phyloP scores from a whole-genome alignment of 92 coral and sea anemone species.

The Epizoanthus fatuus region DNA sequence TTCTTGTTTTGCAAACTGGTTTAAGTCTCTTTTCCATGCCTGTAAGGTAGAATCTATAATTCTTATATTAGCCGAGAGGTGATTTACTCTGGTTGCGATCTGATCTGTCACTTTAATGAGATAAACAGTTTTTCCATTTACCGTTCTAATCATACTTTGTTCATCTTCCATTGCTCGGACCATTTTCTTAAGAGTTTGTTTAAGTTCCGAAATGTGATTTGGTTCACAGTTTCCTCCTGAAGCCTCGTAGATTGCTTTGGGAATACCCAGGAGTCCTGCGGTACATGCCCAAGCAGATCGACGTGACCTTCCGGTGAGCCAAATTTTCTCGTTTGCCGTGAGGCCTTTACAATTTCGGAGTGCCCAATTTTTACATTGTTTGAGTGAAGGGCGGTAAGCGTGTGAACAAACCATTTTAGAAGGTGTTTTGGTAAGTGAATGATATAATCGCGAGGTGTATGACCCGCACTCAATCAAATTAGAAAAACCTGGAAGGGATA shows the following conservation, averaged over 20 bases:
- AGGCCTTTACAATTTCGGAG: conserved; percentile 6
- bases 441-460: conserved; percentile 36
- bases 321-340: conserved; percentile 23
- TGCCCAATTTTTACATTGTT: conserved; percentile 52
- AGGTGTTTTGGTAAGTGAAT: conserved; percentile 20
- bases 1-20: too few species aligned
- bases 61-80: too few species aligned
- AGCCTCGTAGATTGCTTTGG: conserved; percentile 7
- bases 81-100: too few species aligned
- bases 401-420: conserved; percentile 54
- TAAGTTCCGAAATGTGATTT: background rate
- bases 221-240: conserved; percentile 24
- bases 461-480: conserved; percentile 44
- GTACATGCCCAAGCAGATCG: conserved; percentile 43
- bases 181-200: too few species aligned
- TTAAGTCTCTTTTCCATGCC: too few species aligned
- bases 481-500: conserved; percentile 35
- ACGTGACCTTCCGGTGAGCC: conserved; percentile 4
- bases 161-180: too few species aligned
- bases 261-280: background rate
- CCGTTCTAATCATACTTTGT: too few species aligned
- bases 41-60: too few species aligned
- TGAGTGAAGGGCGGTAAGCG: conserved; percentile 13
- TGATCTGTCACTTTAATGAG: too few species aligned
- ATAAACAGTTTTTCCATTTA: too few species aligned